phyloP scores from a whole-genome alignment of 53 echinoderm and acorn worm species.

The Hippasteria phrygiana region DNA sequence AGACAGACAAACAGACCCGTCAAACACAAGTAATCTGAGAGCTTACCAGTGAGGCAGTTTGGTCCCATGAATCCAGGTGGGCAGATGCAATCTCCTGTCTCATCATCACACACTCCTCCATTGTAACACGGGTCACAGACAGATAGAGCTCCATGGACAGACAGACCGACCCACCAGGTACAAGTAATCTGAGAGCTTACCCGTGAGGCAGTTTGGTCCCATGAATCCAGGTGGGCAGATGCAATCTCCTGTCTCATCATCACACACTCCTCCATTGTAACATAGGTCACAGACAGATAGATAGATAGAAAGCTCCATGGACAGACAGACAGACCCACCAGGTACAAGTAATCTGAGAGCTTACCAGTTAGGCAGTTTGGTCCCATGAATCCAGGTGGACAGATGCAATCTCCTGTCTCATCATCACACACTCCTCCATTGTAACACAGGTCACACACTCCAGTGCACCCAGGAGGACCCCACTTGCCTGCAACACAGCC shows the following conservation, averaged over 20 bases:
- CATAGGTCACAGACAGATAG: constrained; percentile 65
- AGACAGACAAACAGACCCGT: neutral
- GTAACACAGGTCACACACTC: constrained; percentile 76
- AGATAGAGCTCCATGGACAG: neutral
- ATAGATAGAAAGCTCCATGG: neutral
- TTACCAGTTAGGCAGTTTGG: constrained; percentile 74
- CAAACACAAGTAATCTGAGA: neutral
- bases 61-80: constrained; percentile 71
- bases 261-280: constrained; percentile 89
- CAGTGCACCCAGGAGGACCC: constrained; percentile 70
- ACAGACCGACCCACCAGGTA: neutral
- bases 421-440: constrained; percentile 95
- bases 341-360: neutral
- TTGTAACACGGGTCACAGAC: constrained; percentile 18
- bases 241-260: constrained; percentile 83
- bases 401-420: constrained; percentile 83
- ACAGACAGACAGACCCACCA: neutral
- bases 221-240: constrained; percentile 82
- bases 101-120: constrained; percentile 65
- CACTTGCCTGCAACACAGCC: constrained; percentile 76
- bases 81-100: constrained; percentile 55
- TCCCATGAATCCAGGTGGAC: constrained; percentile 85
- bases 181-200: constrained; percentile 18
- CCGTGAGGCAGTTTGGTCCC: constrained; percentile 36
- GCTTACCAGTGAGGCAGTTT: constrained; percentile 61